Conservation (phyloP, 2,797 vertebrate species). For the Enteromius viviparus region DNA sequence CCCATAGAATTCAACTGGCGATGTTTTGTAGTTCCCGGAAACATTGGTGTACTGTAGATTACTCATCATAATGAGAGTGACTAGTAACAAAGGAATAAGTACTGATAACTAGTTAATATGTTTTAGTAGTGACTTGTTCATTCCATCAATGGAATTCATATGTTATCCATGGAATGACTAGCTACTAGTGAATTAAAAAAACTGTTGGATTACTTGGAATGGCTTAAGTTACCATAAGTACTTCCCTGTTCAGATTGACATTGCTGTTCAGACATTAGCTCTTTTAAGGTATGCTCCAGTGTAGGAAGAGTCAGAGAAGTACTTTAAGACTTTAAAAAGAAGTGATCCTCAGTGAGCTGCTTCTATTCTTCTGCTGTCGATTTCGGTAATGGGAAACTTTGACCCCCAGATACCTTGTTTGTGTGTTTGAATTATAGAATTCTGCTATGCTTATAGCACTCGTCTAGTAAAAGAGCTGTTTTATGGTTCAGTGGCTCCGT, state of each 20-base stretch:
- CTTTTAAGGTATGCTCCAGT: neutral
- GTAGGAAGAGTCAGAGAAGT: constrained; percentile 2
- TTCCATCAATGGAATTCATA: too few relatives aligned
- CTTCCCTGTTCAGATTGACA: neutral
- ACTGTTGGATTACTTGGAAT: neutral
- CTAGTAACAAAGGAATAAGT: neutral
- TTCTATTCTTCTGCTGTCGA: neutral
- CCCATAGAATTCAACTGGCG: neutral
- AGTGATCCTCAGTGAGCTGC: neutral
- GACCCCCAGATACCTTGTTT: neutral
- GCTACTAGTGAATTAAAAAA: neutral
- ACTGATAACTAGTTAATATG: neutral
- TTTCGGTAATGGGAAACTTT: neutral
- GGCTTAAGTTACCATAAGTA: neutral
- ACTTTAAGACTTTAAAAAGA: neutral
- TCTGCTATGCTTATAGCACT: neutral
- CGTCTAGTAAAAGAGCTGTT: constrained; percentile 15
- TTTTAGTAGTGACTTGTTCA: neutral
- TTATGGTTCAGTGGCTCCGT: neutral
- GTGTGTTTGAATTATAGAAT: constrained; percentile 2
- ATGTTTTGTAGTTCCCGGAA: neutral
- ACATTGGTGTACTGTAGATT: neutral
- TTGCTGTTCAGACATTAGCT: constrained; percentile 23
- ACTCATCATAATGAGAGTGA: neutral
- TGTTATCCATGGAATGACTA: neutral